phyloP scores from a whole-genome alignment of 2,113 vertebrate species.

The Acanthisitta chloris region DNA sequence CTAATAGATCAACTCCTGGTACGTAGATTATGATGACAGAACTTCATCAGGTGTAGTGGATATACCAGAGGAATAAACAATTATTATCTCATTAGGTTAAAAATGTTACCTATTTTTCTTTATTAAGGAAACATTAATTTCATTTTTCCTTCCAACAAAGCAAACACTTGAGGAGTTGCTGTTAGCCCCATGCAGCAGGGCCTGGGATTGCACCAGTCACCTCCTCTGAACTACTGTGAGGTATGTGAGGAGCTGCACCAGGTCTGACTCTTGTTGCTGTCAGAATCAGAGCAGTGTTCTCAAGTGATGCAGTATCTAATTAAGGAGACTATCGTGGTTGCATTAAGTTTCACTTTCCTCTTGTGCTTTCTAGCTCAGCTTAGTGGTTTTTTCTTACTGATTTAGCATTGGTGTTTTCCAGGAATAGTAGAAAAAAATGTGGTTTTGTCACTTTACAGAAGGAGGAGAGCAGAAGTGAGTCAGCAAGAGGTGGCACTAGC shows the following conservation, averaged over 20 bases:
- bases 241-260: background rate
- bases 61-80: background rate
- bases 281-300: background rate
- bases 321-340: background rate
- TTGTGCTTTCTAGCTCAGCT: background rate
- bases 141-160: background rate
- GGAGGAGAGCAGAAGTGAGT: background rate
- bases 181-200: background rate
- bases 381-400: background rate
- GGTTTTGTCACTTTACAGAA: background rate
- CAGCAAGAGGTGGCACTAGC: background rate
- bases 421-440: background rate
- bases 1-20: background rate
- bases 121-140: background rate
- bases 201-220: background rate
- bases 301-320: background rate
- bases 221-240: background rate
- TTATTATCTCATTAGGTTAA: background rate
- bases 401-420: background rate
- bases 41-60: background rate
- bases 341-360: background rate
- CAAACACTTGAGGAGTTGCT: background rate
- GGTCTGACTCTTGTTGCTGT: background rate
- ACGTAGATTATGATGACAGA: background rate
- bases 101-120: slow-evolving; percentile 9